Evolutionary conservation across 2,888 invertebrate species (phyloP), one percentile per base, ranked within the genome.

Genomic region (Anthophora plumipes): DNA sequence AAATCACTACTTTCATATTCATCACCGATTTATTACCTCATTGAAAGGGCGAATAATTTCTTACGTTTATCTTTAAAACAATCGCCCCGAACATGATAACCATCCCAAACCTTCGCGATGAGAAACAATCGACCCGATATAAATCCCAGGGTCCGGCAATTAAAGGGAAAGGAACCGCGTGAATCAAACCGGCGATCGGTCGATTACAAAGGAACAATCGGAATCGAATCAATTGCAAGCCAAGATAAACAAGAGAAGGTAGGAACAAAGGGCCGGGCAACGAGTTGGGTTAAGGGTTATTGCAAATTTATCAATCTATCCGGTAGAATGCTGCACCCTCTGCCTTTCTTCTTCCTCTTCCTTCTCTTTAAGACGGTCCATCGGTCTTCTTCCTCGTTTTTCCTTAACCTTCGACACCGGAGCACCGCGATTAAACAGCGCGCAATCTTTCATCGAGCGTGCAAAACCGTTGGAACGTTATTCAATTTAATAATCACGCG

Each of bases 401-500:
- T 69, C 1, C 54, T 54, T 31, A 48, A 63, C 57, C 72, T 57
- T 46, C 57, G 41, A 76, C 71, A 12, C n/a, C 46, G 43, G 22
- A 9, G 22, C 20, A 12, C 17, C 14, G 5, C 57, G 71, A 76
- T 72, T 72, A 76, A 76, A 76, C 57, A 48, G 22, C 72, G 31
- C 12, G n/a, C 50, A 50, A 76, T 72, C 43, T 76, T 1, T 43
- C 50, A 46, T 50, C 64, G 64, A 22, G 57, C 70, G 70, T 70
- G 70, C 7, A 39, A 20, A 72, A 43, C 14, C 50, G 79, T n/a
- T 79, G 71, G 22, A 43, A 71, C 63, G 66, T 52, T 80, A 64
- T 77, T 74, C 66, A 25, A 66, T 61, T 69, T 69, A 64, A 69
- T 69, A 70, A 75, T 70, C 69, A 60, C 69, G 68, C 37, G 66